phyloP scores from a whole-genome alignment of 2,113 vertebrate species.

The Ailuropoda melanoleuca region DNA sequence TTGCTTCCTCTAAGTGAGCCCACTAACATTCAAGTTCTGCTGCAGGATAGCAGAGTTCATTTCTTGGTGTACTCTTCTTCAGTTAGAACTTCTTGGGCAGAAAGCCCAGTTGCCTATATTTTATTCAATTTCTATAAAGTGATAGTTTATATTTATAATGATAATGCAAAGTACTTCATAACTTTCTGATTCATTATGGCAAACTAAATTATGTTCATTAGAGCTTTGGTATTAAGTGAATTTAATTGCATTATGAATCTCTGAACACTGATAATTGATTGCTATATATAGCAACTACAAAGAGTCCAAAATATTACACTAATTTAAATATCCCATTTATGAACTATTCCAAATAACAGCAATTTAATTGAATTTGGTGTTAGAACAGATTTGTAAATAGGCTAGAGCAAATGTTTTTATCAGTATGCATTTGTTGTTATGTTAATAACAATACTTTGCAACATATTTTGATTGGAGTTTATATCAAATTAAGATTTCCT shows the following conservation, averaged over 20 bases:
- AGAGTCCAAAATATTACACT: conserved; percentile 36
- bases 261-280: conserved; percentile 50
- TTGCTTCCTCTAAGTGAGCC: neutral
- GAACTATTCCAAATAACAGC: conserved; percentile 44
- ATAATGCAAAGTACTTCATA: neutral
- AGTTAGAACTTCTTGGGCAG: neutral
- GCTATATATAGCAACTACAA: conserved; percentile 44
- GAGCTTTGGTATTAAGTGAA: conserved; percentile 40
- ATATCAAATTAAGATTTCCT: neutral
- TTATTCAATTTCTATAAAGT: neutral
- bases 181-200: neutral
- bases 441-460: neutral
- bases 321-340: conserved; percentile 12
- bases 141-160: conserved; percentile 10
- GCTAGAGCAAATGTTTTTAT: neutral
- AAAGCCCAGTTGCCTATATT: neutral
- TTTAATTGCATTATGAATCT: conserved; percentile 38
- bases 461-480: conserved; percentile 8
- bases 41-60: neutral
- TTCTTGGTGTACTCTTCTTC: neutral
- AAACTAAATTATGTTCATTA: conserved; percentile 24
- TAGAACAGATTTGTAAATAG: neutral
- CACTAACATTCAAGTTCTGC: neutral
- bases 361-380: conserved; percentile 26
- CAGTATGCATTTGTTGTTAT: neutral